Evolutionary conservation across 2,888 invertebrate genomes (phyloP), one percentile per base, ranked within the genome.

Genomic region (Epistrophe grossulariae): DNA sequence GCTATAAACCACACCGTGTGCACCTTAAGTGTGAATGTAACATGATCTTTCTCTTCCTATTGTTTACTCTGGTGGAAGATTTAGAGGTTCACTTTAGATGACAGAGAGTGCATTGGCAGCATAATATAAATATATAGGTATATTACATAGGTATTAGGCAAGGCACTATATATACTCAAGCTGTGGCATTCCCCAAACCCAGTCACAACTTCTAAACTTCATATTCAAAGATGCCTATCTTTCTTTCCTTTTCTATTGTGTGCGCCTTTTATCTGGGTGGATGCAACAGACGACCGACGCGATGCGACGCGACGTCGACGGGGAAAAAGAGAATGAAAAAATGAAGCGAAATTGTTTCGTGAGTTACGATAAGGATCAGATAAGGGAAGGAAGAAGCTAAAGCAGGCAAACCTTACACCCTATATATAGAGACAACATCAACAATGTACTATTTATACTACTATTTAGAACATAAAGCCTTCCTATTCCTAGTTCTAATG

Each of bases 281-380:
- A 77, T 55, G 38, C 40, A 52, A 66, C 5, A 66, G 43, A 43
- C 31, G 31, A 64, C 43, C 7, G 24, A 24, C 24, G 24, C 2
- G 24, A 24, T 24, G 24, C 15, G 13, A 17, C 40, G 57, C 38
- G 55, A 1, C 50, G 15, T 6, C 19, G 40, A 55, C 28, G 40
- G 62, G 57, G 45, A 57, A 45, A 38, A 70, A 45, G 45, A 70
- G 70, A 68, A 81, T 73, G 80, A 74, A 68, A 81, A 78, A 78
- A 74, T 70, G 60, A 85, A 85, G 73, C 78, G 70, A 85, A 85
- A 85, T 85, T 81, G 82, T 85, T 85, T 85, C 85, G 85, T 85
- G 85, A 85, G 82, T 59, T 66, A 57, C 74, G 85, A 85, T 85
- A 85, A 85, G 73, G 78, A 85, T 85, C 85, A 74, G 78, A 85